Percentiles rank a stretch among this genome's conserved stretches.
Evolutionary conservation across 2,113 vertebrate species (phyloP).

Genomic region (Capreolus pygargus): DNA sequence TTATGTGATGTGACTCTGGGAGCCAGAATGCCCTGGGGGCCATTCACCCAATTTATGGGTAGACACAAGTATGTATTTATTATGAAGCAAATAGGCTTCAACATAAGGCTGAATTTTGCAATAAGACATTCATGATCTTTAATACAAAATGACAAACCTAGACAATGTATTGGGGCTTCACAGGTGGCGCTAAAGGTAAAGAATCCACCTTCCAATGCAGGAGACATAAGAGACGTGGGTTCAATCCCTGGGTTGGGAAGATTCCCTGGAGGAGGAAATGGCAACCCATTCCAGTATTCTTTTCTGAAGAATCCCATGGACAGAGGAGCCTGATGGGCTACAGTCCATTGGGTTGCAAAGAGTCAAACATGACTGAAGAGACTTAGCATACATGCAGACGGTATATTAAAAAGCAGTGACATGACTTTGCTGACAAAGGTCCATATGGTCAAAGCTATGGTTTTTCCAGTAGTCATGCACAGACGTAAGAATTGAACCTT

Average conservation of each 20-base stretch:
- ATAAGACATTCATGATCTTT: background rate
- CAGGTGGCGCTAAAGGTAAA: background rate
- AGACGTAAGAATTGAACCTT: background rate
- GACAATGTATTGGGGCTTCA: background rate
- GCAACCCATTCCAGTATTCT: background rate
- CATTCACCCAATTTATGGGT: background rate
- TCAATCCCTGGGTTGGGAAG: background rate
- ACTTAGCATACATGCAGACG: background rate
- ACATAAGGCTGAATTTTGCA: background rate
- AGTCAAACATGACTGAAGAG: background rate
- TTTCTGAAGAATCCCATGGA: background rate
- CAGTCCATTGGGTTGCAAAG: background rate
- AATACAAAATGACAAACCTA: background rate
- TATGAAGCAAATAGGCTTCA: background rate
- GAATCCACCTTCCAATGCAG: background rate
- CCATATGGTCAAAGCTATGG: background rate
- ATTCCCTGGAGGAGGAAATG: background rate
- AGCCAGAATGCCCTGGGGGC: background rate
- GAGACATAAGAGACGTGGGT: background rate
- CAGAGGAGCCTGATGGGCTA: background rate
- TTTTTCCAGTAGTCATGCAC: background rate
- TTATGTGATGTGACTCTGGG: background rate
- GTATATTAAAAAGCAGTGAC: background rate
- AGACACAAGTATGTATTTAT: background rate
- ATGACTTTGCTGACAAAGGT: background rate